Evolutionary conservation across 2,113 vertebrate species (phyloP), one percentile per base, ranked within the genome.

Genomic region (Spheniscus mendiculus): DNA sequence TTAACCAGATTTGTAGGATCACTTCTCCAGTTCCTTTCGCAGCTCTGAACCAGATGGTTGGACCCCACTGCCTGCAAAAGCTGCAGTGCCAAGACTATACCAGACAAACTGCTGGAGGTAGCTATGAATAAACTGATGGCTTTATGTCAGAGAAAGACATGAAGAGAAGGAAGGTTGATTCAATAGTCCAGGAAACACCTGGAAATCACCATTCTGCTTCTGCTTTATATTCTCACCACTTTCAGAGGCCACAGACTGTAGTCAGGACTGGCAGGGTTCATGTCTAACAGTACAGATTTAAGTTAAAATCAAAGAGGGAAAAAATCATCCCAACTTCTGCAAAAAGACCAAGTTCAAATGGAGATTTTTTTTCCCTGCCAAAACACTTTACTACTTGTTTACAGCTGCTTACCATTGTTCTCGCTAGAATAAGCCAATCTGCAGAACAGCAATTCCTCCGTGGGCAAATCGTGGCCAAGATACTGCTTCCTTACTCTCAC

Each of bases 391-490:
- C 50, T 88, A 49, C 63, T 93, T 95, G 71, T 87, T 83, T 94
- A 65, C 79, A 95, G 85, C 45, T 66, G 20, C 67, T 91, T 73
- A 91, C 62, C 65, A 66, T 77, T 79, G 67, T 71, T 90, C 73
- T 73, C 84, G 72, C 71, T 82, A 82, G 56, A 97, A 92, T 19
- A 89, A 91, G 53, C n/a, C 47, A 73, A 56, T 85, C 34, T 71
- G 65, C 44, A 94, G 61, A 85, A 74, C 50, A 95, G 47, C 26
- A 87, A 94, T 78, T 94, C 93, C 94, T 85, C 17, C 61, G 87
- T 53, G 83, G 67, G 44, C 56, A 74, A 83, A 74, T 26, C 13
- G 8, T n/a, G 34, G 96, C 95, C 93, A 89, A 83, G 81, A 82
- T 71, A 65, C 59, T 84, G 16, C 59, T 90, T 58, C 32, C n/a